Percentiles rank a stretch among this genome's conserved stretches.
These are phyloP conservation scores for Pollachius pollachius DNA, from an alignment of 2,113 vertebrate species.

Conservation along the genomic window DNA sequence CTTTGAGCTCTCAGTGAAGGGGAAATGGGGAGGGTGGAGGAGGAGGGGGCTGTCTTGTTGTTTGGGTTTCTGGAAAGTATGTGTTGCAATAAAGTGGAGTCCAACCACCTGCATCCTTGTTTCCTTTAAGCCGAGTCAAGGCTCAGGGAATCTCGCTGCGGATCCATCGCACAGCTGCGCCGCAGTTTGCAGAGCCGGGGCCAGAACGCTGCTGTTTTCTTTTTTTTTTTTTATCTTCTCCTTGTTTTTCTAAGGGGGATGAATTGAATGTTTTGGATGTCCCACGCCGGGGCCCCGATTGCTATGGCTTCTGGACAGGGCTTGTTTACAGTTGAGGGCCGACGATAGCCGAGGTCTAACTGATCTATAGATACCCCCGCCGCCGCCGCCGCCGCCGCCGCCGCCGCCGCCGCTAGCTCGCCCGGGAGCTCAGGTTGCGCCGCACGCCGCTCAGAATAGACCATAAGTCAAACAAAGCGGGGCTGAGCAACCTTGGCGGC, in stretches of 20 bases:
- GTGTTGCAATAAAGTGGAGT: constrained; percentile 56
- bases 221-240: background rate
- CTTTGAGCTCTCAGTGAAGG: constrained; percentile 51
- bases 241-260: constrained; percentile 48
- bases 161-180: constrained; percentile 50
- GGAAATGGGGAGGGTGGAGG: constrained; percentile 9
- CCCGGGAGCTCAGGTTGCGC: constrained; percentile 63
- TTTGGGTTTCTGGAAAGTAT: constrained; percentile 63
- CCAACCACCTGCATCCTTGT: constrained; percentile 64
- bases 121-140: constrained; percentile 50
- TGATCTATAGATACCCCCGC: constrained; percentile 61
- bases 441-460: constrained; percentile 64
- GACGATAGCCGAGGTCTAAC: constrained; percentile 41
- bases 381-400: too few species aligned
- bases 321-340: constrained; percentile 68
- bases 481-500: constrained; percentile 39
- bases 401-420: too few species aligned
- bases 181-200: constrained; percentile 54
- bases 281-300: constrained; percentile 27
- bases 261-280: constrained; percentile 55
- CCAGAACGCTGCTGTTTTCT: too few species aligned
- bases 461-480: constrained; percentile 64
- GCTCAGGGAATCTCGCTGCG: constrained; percentile 34
- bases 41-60: constrained; percentile 42
- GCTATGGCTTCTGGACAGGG: constrained; percentile 49